Percentiles rank a stretch among this genome's conserved stretches.
Conservation (phyloP, 2,888 invertebrate genomes). For the Lepetodrilus schrolli region DNA sequence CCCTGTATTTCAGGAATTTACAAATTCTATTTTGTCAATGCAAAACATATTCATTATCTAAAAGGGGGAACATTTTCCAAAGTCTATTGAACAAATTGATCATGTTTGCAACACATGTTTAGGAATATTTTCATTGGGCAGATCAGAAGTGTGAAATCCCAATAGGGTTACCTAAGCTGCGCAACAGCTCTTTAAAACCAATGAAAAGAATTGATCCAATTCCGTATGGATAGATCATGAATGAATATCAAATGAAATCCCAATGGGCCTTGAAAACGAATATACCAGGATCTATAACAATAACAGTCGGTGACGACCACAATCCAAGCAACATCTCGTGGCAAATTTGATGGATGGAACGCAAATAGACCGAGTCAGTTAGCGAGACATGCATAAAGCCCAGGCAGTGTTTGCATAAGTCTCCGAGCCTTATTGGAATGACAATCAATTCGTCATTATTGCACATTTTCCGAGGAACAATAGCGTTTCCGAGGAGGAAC, state of each 20-base stretch:
- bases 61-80: too few relatives aligned
- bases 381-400: background rate
- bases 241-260: conserved; percentile 17
- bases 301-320: background rate
- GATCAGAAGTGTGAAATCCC: too few relatives aligned
- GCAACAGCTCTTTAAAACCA: too few relatives aligned
- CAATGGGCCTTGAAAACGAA: background rate
- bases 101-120: too few relatives aligned
- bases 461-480: background rate
- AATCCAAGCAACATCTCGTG: background rate
- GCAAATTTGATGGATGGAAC: background rate
- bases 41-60: too few relatives aligned
- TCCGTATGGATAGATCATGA: background rate
- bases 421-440: background rate
- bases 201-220: background rate
- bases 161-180: too few relatives aligned
- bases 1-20: too few relatives aligned
- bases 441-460: background rate
- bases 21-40: too few relatives aligned
- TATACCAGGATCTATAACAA: too few relatives aligned
- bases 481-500: too few relatives aligned
- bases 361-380: background rate
- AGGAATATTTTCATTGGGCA: too few relatives aligned
- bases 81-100: too few relatives aligned
- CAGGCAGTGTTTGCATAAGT: conserved; percentile 3